Evolutionary conservation across 1,140 invertebrate species (phyloP), one percentile per base, ranked within the genome.

Genomic region (Ganaspis sp.): DNA sequence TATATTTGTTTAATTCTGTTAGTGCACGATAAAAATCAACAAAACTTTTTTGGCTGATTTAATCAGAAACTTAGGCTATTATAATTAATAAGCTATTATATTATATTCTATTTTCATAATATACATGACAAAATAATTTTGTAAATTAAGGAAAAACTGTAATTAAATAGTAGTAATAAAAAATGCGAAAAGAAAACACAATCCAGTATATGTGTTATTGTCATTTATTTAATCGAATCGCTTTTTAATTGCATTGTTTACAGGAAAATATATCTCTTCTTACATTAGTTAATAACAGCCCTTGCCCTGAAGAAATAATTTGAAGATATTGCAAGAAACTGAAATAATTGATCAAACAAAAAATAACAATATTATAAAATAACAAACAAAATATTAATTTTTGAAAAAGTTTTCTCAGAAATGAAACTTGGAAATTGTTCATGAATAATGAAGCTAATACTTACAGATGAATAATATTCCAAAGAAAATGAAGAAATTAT

Each of bases 391-490:
- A 17, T 54, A 21, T n/a, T 19, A 6, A 21, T 54, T 8, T 21
- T 21, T 4, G 49, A 1, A 21, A 21, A 49, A 49, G 17, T 49
- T 17, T 19, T n/a, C n/a, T n/a, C n/a, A n/a, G n/a, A n/a, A 49
- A 17, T 49, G 15, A 1, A 12, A 6, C 4, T 17, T 11, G 19
- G 9, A 1, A 23, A 21, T 23, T 9, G 23, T 54, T 45, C 12
- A 8, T 17, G n/a, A 17, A 17, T 49, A n/a, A 17, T n/a, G 17
- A 49, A 49, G 23, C 23, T 58, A 23, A 23, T 58, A 74, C 81
- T 79, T 81, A 88, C 87, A 26, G 72, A 42, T 15, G 82, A 75
- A 64, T 87, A 88, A 42, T 85, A 83, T 26, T 74, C 45, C 15
- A 87, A 74, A 1, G 87, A 85, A 9, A 88, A 72, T 45, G 76